Base-by-base conservation (phyloP, 1,140 invertebrate genomes). In the Neotoxoptera formosana region DNA sequence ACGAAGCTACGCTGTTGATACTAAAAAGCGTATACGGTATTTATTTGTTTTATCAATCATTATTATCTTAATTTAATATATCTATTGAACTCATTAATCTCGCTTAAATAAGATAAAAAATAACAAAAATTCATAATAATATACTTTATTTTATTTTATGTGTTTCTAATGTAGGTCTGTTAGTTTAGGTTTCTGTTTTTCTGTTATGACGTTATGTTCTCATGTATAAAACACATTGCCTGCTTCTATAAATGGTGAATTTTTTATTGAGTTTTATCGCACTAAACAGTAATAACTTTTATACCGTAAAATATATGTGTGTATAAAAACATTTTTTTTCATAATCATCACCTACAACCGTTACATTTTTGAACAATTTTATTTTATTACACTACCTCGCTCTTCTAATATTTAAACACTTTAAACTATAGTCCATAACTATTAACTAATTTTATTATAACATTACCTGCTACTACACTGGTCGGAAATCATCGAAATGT, bases 1-100 rank as follows among this genome's bases (percentile, higher is more conserved):
- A 11, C 25, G 53, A 90, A n/a, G 25, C 89, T 0, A 41, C 53
- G 14, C 41, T 90, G 6, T 25, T 90, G 36, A 90, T 90, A 45
- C 36, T 90, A 45, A 90, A 90, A 20, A 67, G 36, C 41, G 89
- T 90, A 9, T 90, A 90, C 41, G 89, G 89, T 90, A 90, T 17
- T 89, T 56, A 25, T 76, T 11, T 76, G 14, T 17, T 76, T 76
- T 76, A 9, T 30, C 30, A 30, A n/a, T 67, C 3, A 67, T 67
- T 14, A 67, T 67, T 14, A 14, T 14, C 11, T 76, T n/a, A 76
- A 76, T 76, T 76, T 30, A 76, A n/a, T 76, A n/a, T 76, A 76
- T 14, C 30, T n/a, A 14, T 25, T 67, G 17, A n/a, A 17, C 60
- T 76, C 1, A 76, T 76, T 34, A 76, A 76, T 34, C 30, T 30